Evolutionary conservation across 2,113 vertebrate genomes (phyloP), one percentile per base, ranked within the genome.

Genomic region (Heterotis niloticus): DNA sequence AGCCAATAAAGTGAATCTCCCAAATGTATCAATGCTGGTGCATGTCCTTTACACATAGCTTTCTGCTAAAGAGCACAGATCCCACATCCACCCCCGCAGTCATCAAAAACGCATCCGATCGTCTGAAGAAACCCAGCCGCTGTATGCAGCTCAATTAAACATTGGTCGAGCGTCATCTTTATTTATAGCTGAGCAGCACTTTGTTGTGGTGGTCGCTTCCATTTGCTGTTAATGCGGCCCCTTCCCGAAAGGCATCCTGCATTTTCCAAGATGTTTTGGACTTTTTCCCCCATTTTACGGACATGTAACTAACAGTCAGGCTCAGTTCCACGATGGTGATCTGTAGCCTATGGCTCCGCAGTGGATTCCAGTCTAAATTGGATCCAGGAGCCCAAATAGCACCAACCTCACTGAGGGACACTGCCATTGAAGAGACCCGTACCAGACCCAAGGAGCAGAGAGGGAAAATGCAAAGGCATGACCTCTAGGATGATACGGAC

Each of bases 341-440:
- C 28, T 74, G 51, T 51, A 74, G 71, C 26, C 57, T 77, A 18
- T 29, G 34, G 17, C 51, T 0, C 76, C 23, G 62, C 66, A 62
- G 12, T 60, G 18, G 62, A 29, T 52, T 77, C 76, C 76, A 77
- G 64, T 13, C 20, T 17, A 52, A 77, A 77, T 66, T 77, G 62
- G 60, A 66, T 52, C 20, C 76, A 77, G 76, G 34, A 51, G 62
- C 75, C 34, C 34, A 54, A 26, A 52, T 14, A 14, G 34, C 34
- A 28, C 18, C 68, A 44, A 20, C 68, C 68, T 20, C 68, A 44
- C 20, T 51, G 18, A 70, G 29, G 51, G 12, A 44, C 68, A 51
- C 17, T 20, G 29, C 16, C 34, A 20, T 62, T 11, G 59, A 14
- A 20, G 68, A 10, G 14, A 70, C 16, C 12, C 68, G 10, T 1